phyloP scores from a whole-genome alignment of 2,797 vertebrate species.

The Echeneis naucrates region DNA sequence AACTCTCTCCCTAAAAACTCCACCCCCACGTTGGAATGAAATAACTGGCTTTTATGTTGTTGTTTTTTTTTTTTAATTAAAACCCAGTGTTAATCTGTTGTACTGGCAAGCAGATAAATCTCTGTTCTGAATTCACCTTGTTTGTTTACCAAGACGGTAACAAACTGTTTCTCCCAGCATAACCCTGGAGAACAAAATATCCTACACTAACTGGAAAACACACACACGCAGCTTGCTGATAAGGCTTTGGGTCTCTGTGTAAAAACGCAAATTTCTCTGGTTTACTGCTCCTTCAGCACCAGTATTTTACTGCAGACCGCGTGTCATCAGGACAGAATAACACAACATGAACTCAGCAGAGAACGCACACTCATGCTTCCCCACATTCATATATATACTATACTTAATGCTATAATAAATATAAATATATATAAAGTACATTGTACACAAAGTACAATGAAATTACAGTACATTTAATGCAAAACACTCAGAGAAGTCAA shows the following conservation, averaged over 20 bases:
- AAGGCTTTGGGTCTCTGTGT: slow-evolving; percentile 54
- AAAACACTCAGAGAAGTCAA: no score
- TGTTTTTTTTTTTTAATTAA: not conserved
- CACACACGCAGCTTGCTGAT: slow-evolving; percentile 52
- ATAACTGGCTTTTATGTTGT: not conserved
- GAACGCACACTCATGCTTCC: not conserved
- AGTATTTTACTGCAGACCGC: slow-evolving; percentile 56
- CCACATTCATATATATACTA: no score
- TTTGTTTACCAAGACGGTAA: slow-evolving; percentile 41
- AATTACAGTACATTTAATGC: no score
- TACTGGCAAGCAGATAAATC: not conserved
- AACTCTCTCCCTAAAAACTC: not conserved
- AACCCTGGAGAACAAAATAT: slow-evolving; percentile 67
- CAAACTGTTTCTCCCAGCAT: slow-evolving; percentile 40
- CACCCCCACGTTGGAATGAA: not conserved
- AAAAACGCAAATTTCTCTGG: slow-evolving; percentile 58
- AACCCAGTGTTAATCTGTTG: not conserved
- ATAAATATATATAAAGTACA: no score
- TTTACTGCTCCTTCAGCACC: slow-evolving; percentile 46
- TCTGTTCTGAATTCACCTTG: slow-evolving; percentile 27
- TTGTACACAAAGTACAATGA: no score
- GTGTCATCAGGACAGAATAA: slow-evolving; percentile 43
- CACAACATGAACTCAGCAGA: slow-evolving; percentile 12
- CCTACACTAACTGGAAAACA: slow-evolving; percentile 51
- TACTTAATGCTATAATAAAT: no score